A percentile compares a stretch with the other conserved stretches of the same genome.
These are phyloP conservation scores for Psilopogon haemacephalus DNA, from an alignment of 2,113 vertebrate genomes.

Conservation along the genomic window DNA sequence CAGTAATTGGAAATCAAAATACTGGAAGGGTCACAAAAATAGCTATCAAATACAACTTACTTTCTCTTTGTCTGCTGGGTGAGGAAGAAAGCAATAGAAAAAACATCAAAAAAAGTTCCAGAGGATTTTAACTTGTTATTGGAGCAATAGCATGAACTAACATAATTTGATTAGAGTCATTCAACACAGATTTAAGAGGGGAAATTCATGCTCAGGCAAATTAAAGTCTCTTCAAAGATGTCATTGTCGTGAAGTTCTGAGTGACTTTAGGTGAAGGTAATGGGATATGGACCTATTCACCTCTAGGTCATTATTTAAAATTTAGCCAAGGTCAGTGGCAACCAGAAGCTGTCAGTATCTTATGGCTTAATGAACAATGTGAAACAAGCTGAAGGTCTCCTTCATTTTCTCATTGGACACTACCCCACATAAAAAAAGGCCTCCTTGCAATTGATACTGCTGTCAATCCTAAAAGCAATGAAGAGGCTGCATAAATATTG, in stretches of 20 bases:
- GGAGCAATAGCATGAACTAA: slow-evolving; percentile 13
- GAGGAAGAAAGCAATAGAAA: neutral
- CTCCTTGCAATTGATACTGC: neutral
- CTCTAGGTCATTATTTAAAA: slow-evolving; percentile 19
- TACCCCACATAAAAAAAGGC: neutral
- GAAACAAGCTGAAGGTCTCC: neutral
- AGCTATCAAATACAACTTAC: neutral
- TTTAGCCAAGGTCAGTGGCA: neutral
- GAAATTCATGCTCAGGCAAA: slow-evolving; percentile 9
- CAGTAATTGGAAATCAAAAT: slow-evolving; percentile 17
- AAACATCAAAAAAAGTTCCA: slow-evolving; percentile 6
- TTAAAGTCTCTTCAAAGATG: slow-evolving; percentile 9
- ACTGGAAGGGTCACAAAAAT: neutral
- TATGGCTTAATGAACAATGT: neutral
- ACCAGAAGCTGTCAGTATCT: neutral
- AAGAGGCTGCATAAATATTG: neutral
- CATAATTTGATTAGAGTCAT: slow-evolving; percentile 20
- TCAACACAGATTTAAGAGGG: slow-evolving; percentile 18
- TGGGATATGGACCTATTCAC: neutral
- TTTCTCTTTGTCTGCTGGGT: neutral
- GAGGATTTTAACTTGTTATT: slow-evolving; percentile 25
- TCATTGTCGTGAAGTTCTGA: slow-evolving; percentile 12
- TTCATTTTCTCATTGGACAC: neutral
- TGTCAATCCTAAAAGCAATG: neutral
- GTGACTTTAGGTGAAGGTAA: slow-evolving; percentile 11